Evolutionary conservation across 23 tunicate species (phyloP).

Genomic region (Ciona savignyi): DNA sequence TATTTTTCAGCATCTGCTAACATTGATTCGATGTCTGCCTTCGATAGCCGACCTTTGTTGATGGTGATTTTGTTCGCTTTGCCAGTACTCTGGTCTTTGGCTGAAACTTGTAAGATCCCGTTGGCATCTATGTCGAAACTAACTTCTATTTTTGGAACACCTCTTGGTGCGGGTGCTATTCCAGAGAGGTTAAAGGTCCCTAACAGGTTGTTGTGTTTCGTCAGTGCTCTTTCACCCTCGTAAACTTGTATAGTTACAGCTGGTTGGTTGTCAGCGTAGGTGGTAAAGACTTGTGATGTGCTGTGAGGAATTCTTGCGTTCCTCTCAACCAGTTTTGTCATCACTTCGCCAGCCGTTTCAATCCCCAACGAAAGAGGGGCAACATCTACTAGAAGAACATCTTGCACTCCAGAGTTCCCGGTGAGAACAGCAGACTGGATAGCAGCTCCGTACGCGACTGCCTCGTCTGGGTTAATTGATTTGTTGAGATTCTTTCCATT

Average conservation of each 20-base stretch:
- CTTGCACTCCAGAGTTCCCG: conserved; percentile 52
- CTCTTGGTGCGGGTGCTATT: conserved; percentile 71
- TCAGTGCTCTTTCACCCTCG: conserved; percentile 75
- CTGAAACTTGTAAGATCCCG: conserved; percentile 64
- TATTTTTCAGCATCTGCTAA: conserved; percentile 57
- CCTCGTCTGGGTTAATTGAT: conserved; percentile 97
- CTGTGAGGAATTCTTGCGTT: conserved; percentile 58
- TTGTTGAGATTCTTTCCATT: conserved; percentile 87
- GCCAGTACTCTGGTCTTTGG: conserved; percentile 70
- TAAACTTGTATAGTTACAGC: conserved; percentile 67
- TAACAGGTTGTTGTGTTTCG: conserved; percentile 79
- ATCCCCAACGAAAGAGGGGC: conserved; percentile 78
- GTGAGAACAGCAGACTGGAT: conserved; percentile 90
- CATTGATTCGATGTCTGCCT: conserved; percentile 56
- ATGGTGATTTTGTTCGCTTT: conserved; percentile 71
- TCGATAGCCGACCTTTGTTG: conserved; percentile 49
- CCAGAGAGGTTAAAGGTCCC: conserved; percentile 71
- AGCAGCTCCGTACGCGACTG: conserved; percentile 99
- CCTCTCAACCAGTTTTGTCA: conserved; percentile 58
- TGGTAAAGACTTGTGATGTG: conserved; percentile 60
- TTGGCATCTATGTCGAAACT: conserved; percentile 71
- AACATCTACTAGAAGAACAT: conserved; percentile 42
- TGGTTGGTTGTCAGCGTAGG: conserved; percentile 72
- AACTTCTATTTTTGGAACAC: conserved; percentile 63
- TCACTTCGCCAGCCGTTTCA: conserved; percentile 74